phyloP scores from a whole-genome alignment of 2,797 vertebrate species.

The Chelon labrosus region DNA sequence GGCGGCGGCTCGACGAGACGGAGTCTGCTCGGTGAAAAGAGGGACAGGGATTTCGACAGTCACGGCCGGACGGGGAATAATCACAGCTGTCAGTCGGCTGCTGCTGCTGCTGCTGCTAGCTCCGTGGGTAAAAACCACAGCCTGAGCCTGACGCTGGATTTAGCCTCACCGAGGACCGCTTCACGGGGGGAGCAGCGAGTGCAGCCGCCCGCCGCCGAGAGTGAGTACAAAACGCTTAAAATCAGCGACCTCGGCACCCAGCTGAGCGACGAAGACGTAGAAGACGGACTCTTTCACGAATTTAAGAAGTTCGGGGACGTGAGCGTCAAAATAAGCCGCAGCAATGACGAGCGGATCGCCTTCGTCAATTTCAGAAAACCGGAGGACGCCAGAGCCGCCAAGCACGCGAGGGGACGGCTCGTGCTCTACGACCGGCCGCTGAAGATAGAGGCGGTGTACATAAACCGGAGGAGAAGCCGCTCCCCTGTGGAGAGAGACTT shows the following conservation, averaged over 20 bases:
- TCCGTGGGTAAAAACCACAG: constrained; percentile 84
- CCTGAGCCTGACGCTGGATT: constrained; percentile 83
- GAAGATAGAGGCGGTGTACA: constrained; percentile 96
- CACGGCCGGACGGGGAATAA: constrained; percentile 88
- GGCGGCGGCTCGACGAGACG: constrained; percentile 82
- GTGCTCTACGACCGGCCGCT: constrained; percentile 97
- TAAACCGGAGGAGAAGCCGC: constrained; percentile 89
- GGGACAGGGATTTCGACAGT: constrained; percentile 91
- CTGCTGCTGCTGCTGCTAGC: constrained; percentile 68
- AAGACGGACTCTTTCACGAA: constrained; percentile 97
- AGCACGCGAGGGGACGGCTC: constrained; percentile 93
- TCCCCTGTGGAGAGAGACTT: constrained; percentile 93
- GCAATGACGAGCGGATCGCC: constrained; percentile 94
- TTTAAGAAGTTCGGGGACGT: constrained; percentile 98
- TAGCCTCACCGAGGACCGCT: constrained; percentile 75
- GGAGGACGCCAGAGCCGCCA: constrained; percentile 95
- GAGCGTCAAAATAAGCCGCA: constrained; percentile 96
- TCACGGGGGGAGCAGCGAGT: constrained; percentile 81
- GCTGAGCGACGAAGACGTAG: constrained; percentile 96
- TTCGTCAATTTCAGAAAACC: constrained; percentile 97
- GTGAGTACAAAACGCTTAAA: constrained; percentile 96
- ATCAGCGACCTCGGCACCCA: constrained; percentile 97
- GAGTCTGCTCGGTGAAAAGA: constrained; percentile 86
- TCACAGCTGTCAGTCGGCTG: constrained; percentile 81
- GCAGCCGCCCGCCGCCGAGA: constrained; percentile 84